A percentile compares a stretch with the other conserved stretches of the same genome.
These are phyloP conservation scores for Nymphalis c-album DNA, from an alignment of 2,888 invertebrate genomes.

Conservation along the genomic window DNA sequence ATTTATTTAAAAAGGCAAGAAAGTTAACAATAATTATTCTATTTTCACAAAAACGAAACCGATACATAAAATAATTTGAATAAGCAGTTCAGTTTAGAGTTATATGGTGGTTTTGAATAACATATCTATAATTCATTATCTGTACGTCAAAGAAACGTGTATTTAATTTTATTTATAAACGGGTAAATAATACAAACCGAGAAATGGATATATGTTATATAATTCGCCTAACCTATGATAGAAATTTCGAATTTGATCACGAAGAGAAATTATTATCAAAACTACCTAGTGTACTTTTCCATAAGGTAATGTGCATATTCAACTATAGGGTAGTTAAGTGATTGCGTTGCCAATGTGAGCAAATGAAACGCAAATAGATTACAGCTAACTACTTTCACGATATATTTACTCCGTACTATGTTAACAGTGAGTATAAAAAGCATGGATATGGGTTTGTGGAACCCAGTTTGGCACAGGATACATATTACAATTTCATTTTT, in stretches of 20 bases:
- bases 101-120: conserved; percentile 46
- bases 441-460: conserved; percentile 56
- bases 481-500: conserved; percentile 35
- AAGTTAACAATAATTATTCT: no score
- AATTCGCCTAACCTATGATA: conserved; percentile 81
- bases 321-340: conserved; percentile 70
- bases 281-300: conserved; percentile 77
- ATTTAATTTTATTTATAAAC: conserved; percentile 49
- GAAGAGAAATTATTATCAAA: conserved; percentile 80
- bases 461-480: conserved; percentile 76
- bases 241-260: conserved; percentile 79
- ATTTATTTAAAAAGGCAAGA: no score
- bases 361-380: conserved; percentile 71
- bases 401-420: conserved; percentile 46
- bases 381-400: conserved; percentile 75
- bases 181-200: conserved; percentile 57
- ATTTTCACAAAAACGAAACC: background rate
- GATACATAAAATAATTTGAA: conserved; percentile 7
- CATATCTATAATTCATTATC: conserved; percentile 50
- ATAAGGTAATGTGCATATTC: conserved; percentile 73
- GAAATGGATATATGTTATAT: conserved; percentile 69
- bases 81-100: conserved; percentile 36
- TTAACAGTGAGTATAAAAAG: conserved; percentile 61
- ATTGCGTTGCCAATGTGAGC: conserved; percentile 69
- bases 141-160: conserved; percentile 51